These are phyloP conservation scores for Marronus borbonicus DNA, from an alignment of 2,888 invertebrate species.

Conservation along the genomic window DNA sequence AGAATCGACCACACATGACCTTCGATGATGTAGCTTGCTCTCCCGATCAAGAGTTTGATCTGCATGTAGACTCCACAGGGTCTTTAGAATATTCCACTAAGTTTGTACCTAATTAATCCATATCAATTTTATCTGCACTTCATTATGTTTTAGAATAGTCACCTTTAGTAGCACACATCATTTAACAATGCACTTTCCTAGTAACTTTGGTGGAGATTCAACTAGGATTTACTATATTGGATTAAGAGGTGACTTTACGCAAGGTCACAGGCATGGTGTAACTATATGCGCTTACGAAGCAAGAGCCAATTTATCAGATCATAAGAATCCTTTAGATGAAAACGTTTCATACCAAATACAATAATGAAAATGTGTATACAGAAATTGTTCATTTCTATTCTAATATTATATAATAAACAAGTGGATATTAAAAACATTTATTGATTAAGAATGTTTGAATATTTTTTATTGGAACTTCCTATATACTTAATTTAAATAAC, in stretches of 20 bases:
- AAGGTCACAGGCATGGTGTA: constrained; percentile 89
- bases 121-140: constrained; percentile 19
- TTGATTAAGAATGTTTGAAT: neutral
- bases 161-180: constrained; percentile 93
- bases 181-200: constrained; percentile 91
- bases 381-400: too few species aligned
- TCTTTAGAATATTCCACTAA: constrained; percentile 91
- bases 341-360: constrained; percentile 75
- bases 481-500: constrained; percentile 1
- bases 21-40: constrained; percentile 87
- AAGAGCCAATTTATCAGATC: constrained; percentile 88
- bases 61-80: constrained; percentile 85
- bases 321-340: constrained; percentile 81
- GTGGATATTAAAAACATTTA: too few species aligned
- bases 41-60: constrained; percentile 92
- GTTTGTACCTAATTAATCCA: constrained; percentile 70
- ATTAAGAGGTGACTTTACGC: constrained; percentile 92
- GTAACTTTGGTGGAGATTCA: constrained; percentile 88
- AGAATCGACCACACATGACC: constrained; percentile 94
- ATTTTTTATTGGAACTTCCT: neutral
- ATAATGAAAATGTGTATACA: constrained; percentile 59
- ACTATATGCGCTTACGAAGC: constrained; percentile 94
- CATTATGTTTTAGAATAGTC: constrained; percentile 81
- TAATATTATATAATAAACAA: too few species aligned
- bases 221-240: constrained; percentile 96